Evolutionary conservation across 2,888 invertebrate species (phyloP).

Genomic region (Phortica okadai): DNA sequence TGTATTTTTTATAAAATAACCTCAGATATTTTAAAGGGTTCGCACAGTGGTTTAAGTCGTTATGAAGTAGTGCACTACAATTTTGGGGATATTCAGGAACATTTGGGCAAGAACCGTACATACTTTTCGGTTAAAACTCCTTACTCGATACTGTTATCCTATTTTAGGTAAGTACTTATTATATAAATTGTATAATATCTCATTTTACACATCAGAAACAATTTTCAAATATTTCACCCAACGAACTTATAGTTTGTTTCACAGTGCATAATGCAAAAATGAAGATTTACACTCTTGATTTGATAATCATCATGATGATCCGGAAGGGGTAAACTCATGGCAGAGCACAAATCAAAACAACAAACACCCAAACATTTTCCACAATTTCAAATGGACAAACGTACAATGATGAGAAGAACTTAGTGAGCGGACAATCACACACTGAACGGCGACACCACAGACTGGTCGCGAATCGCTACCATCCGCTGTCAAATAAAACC

Average conservation of each 20-base stretch:
- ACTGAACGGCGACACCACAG: conserved; percentile 34
- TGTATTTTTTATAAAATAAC: conserved; percentile 62
- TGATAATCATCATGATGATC: conserved; percentile 47
- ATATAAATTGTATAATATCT: too few relatives aligned
- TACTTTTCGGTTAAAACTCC: too few relatives aligned
- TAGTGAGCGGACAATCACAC: conserved; percentile 41
- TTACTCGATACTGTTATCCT: too few relatives aligned
- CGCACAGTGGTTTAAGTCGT: conserved; percentile 56
- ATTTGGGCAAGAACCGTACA: too few relatives aligned
- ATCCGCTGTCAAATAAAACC: conserved; percentile 8
- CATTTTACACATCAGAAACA: too few relatives aligned
- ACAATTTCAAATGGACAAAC: conserved; percentile 2
- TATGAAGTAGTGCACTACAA: conserved; percentile 60
- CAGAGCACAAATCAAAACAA: conserved; percentile 51
- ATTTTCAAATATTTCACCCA: too few relatives aligned
- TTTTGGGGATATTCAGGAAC: too few relatives aligned
- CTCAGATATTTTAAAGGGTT: too few relatives aligned
- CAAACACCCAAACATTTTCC: conserved; percentile 21
- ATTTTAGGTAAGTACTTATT: too few relatives aligned
- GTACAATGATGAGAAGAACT: conserved; percentile 36
- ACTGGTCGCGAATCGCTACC: conserved; percentile 35
- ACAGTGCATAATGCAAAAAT: conserved; percentile 51
- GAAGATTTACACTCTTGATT: conserved; percentile 35
- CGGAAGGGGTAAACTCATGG: conserved; percentile 62
- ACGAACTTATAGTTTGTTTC: conserved; percentile 24